These are phyloP conservation scores for Bombus confusus DNA, from an alignment of 1,140 invertebrate genomes.

Conservation along the genomic window DNA sequence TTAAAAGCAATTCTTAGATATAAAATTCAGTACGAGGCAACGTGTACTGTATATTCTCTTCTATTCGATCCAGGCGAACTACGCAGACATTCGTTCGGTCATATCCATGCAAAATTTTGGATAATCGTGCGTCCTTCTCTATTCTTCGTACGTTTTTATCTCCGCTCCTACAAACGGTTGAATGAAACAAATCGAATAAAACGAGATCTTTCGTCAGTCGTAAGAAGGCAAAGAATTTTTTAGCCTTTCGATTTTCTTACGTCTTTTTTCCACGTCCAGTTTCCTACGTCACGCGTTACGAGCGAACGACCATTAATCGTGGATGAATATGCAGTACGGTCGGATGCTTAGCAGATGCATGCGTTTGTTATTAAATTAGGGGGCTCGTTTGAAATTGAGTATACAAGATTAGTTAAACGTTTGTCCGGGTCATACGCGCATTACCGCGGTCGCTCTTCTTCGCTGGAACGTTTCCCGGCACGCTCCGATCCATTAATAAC, in stretches of 20 bases:
- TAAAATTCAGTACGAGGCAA: background rate
- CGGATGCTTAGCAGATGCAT: background rate
- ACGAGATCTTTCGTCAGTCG: background rate
- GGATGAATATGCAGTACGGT: conserved; percentile 29
- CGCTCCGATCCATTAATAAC: conserved; percentile 67
- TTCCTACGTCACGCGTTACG: background rate
- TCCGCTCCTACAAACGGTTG: too few relatives aligned
- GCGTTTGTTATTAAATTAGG: conserved; percentile 49
- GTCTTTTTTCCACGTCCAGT: too few relatives aligned
- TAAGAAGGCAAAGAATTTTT: too few relatives aligned
- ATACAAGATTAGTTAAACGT: conserved; percentile 41
- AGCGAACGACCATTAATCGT: conserved; percentile 33
- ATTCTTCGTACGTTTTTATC: too few relatives aligned
- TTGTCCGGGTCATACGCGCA: conserved; percentile 37
- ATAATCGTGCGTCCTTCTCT: too few relatives aligned
- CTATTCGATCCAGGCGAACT: too few relatives aligned
- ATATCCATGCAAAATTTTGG: too few relatives aligned
- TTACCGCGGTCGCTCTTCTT: conserved; percentile 52
- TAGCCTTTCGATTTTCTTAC: too few relatives aligned
- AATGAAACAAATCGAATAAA: too few relatives aligned
- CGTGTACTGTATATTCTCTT: too few relatives aligned
- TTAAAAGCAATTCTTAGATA: background rate
- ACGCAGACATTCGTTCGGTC: too few relatives aligned
- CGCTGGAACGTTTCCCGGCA: conserved; percentile 16
- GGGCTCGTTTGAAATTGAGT: conserved; percentile 11